A percentile compares a stretch with the other conserved stretches of the same genome.
These are phyloP conservation scores for Poliocrania exsul DNA, from an alignment of 2,797 vertebrate genomes.

Conservation along the genomic window DNA sequence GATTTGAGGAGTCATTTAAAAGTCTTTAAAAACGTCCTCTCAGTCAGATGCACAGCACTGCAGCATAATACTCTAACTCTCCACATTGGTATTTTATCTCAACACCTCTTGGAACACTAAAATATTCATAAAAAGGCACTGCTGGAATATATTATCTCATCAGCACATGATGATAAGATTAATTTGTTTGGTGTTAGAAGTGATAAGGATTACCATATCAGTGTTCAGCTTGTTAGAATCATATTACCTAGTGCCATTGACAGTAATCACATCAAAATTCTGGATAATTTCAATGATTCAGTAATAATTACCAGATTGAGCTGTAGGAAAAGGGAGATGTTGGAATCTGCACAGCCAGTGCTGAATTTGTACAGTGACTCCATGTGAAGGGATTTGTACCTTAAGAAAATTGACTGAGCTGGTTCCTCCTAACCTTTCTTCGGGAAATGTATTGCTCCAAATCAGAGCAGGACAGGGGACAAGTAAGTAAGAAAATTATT, in stretches of 20 bases:
- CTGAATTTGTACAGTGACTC: neutral
- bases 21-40: neutral
- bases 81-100: neutral
- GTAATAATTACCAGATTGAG: neutral
- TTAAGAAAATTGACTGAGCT: neutral
- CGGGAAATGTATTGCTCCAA: neutral
- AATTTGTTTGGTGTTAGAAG: conserved; percentile 9
- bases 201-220: conserved; percentile 25
- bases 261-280: neutral
- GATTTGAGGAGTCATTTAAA: neutral
- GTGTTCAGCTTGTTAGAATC: neutral
- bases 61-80: neutral
- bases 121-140: conserved; percentile 5
- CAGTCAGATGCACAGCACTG: neutral
- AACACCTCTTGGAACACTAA: neutral
- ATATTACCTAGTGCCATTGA: neutral
- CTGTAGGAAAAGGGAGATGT: neutral
- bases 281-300: conserved; percentile 30
- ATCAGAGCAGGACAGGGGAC: neutral
- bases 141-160: conserved; percentile 50
- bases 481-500: neutral
- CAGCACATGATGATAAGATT: conserved; percentile 22
- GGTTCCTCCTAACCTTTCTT: neutral
- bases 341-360: neutral
- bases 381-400: neutral